These are phyloP conservation scores for Archilochus colubris DNA, from an alignment of 2,113 vertebrate genomes.

Conservation along the genomic window DNA sequence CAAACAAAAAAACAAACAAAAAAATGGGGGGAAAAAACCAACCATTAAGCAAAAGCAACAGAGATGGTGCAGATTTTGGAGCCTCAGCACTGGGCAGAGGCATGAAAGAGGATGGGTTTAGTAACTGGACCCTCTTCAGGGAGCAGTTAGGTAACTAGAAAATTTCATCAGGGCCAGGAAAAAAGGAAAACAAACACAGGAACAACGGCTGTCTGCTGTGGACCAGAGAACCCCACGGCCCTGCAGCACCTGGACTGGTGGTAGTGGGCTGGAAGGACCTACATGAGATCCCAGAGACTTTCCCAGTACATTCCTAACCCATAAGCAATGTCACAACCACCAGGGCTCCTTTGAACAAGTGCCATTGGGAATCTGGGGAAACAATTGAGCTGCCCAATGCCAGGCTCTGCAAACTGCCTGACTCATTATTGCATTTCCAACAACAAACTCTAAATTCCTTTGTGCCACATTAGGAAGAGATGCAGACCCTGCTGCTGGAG, in stretches of 20 bases:
- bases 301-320: background rate
- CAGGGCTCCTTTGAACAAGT: background rate
- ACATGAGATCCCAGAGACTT: background rate
- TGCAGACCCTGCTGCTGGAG: background rate
- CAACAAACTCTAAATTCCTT: background rate
- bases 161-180: background rate
- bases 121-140: background rate
- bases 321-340: rapidly evolving
- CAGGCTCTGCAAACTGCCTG: background rate
- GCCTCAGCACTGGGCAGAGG: rapidly evolving
- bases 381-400: background rate
- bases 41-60: background rate
- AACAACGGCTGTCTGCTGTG: background rate
- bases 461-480: background rate
- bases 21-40: background rate
- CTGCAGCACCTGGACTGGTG: background rate
- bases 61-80: background rate
- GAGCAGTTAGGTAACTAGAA: background rate
- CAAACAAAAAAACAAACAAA: background rate
- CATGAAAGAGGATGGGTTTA: background rate
- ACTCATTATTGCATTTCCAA: rapidly evolving
- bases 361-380: background rate
- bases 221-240: background rate
- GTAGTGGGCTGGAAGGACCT: background rate
- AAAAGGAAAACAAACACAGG: background rate